A percentile compares a stretch with the other conserved stretches of the same genome.
Evolutionary conservation across 2,888 invertebrate genomes (phyloP).

Genomic region (Drosophila demipolita): DNA sequence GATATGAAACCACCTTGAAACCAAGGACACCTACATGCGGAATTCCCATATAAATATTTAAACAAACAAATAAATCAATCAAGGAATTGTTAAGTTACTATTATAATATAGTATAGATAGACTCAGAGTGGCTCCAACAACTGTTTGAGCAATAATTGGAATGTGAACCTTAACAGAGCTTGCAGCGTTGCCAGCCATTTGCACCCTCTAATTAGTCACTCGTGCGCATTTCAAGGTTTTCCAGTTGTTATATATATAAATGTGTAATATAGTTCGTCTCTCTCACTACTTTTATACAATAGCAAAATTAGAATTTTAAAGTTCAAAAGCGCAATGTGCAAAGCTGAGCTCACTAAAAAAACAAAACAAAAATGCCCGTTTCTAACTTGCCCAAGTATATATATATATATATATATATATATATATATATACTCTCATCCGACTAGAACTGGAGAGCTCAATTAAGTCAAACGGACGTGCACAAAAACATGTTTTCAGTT

Average conservation of each 20-base stretch:
- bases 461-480: conserved; percentile 61
- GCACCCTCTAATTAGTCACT: conserved; percentile 72
- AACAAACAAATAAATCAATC: background rate
- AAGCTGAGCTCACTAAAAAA: conserved; percentile 46
- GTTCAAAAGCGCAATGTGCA: conserved; percentile 60
- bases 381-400: conserved; percentile 16
- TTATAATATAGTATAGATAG: too few relatives aligned
- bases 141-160: conserved; percentile 28
- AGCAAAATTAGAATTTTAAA: conserved; percentile 51
- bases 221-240: conserved; percentile 78
- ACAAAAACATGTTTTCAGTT: conserved; percentile 60
- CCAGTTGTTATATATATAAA: conserved; percentile 48
- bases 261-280: conserved; percentile 8
- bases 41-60: background rate
- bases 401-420: background rate
- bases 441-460: conserved; percentile 46
- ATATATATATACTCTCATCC: background rate
- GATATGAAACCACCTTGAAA: background rate
- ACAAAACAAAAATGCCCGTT: conserved; percentile 12
- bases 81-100: background rate
- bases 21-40: background rate
- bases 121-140: background rate
- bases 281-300: conserved; percentile 8
- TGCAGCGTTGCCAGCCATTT: conserved; percentile 11
- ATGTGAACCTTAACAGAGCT: conserved; percentile 42